Conservation (phyloP, 2,113 vertebrate genomes). For the Okapia johnstoni region DNA sequence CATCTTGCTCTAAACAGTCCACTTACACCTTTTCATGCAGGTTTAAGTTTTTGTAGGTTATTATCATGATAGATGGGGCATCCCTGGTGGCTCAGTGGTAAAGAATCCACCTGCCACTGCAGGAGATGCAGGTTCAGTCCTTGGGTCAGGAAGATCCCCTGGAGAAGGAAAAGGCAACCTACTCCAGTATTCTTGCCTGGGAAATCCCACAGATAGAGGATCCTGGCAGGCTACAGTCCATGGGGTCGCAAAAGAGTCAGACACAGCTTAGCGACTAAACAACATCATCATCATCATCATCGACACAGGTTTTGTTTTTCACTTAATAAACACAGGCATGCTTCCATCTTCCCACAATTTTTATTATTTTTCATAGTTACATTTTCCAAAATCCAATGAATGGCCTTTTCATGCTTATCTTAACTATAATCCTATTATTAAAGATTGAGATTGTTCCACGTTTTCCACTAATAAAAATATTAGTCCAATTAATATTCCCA, state of each 20-base stretch:
- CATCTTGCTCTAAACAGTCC: neutral
- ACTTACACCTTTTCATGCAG: neutral
- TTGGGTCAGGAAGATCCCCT: neutral
- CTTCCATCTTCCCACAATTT: neutral
- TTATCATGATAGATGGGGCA: neutral
- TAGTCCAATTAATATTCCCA: neutral
- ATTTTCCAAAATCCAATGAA: neutral
- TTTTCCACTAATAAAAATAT: neutral
- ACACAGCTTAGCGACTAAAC: neutral
- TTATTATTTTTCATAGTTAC: neutral
- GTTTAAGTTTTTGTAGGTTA: neutral
- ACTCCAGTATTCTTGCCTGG: neutral
- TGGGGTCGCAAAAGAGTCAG: neutral
- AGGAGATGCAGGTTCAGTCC: neutral
- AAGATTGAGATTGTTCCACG: neutral
- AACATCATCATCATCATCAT: neutral
- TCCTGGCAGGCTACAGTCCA: neutral
- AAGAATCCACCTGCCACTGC: neutral
- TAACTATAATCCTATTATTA: neutral
- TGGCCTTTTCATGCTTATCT: neutral
- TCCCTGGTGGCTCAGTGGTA: neutral
- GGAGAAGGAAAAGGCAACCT: neutral
- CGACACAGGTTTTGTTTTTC: neutral
- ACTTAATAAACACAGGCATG: neutral
- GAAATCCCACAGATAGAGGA: neutral